Evolutionary conservation across 2,797 vertebrate genomes (phyloP).

Genomic region (Pipistrellus nathusii): DNA sequence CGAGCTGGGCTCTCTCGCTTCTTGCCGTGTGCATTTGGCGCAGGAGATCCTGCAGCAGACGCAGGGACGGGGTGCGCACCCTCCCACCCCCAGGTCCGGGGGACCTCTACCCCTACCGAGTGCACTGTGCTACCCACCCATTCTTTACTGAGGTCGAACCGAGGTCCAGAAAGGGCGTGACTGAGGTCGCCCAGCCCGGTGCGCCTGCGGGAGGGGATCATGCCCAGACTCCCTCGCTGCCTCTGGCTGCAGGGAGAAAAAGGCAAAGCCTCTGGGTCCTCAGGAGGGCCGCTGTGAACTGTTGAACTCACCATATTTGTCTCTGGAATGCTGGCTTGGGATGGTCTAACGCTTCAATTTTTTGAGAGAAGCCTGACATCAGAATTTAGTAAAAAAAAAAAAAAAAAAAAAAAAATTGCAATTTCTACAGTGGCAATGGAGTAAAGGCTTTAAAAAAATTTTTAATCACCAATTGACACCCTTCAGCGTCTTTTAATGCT

Average conservation of each 20-base stretch:
- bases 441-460: background rate
- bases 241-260: background rate
- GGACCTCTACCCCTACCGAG: background rate
- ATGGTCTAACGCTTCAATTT: background rate
- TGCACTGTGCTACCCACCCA: background rate
- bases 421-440: background rate
- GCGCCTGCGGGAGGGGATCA: background rate
- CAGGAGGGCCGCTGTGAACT: background rate
- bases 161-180: background rate
- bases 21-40: background rate
- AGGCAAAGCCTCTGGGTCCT: background rate
- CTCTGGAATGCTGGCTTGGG: background rate
- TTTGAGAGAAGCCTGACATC: background rate
- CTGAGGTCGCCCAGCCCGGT: background rate
- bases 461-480: background rate
- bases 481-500: background rate
- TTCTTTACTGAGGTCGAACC: background rate
- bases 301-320: no score
- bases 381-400: conserved; percentile 7
- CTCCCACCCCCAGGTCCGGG: no score
- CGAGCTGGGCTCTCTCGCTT: background rate
- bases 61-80: accelerated
- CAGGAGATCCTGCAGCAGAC: background rate
- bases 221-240: background rate
- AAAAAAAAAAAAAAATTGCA: background rate